phyloP scores from a whole-genome alignment of 2,797 vertebrate genomes.

The Lophius americanus region DNA sequence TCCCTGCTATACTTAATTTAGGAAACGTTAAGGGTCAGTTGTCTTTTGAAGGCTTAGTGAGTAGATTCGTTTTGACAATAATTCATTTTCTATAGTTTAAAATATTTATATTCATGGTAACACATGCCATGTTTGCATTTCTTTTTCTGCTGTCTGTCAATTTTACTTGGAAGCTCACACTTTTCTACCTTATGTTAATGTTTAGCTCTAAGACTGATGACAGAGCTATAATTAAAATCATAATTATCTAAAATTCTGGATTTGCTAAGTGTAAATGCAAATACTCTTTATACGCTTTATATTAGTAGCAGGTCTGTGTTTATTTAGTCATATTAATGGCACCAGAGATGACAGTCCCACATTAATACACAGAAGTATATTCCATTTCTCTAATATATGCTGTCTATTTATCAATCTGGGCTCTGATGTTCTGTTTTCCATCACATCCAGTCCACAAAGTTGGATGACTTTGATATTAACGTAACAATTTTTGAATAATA shows the following conservation, averaged over 20 bases:
- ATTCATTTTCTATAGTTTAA: not conserved
- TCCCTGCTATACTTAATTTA: constrained; percentile 76
- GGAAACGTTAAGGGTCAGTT: constrained; percentile 53
- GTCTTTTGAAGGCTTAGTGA: constrained; percentile 45
- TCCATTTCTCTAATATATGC: not conserved
- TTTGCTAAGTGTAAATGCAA: constrained; percentile 14
- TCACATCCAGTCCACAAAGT: not conserved
- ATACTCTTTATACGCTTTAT: not conserved
- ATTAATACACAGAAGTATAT: not conserved
- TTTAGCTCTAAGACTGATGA: not conserved
- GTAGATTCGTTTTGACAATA: constrained; percentile 3
- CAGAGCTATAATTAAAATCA: not conserved
- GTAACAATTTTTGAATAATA: not conserved
- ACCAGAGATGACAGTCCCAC: not conserved
- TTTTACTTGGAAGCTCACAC: constrained; percentile 11
- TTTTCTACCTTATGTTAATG: not conserved
- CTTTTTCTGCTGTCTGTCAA: constrained; percentile 12
- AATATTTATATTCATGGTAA: constrained; percentile 10
- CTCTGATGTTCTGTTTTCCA: not conserved
- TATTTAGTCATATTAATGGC: constrained; percentile 6
- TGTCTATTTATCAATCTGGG: not conserved
- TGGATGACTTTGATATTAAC: constrained; percentile 9
- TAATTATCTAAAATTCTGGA: not conserved
- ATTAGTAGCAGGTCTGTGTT: constrained; percentile 9
- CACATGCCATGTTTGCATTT: not conserved